Percentiles rank a stretch among this genome's conserved stretches.
Conservation (phyloP, 2,797 vertebrate species). For the Myotis daubentonii region DNA sequence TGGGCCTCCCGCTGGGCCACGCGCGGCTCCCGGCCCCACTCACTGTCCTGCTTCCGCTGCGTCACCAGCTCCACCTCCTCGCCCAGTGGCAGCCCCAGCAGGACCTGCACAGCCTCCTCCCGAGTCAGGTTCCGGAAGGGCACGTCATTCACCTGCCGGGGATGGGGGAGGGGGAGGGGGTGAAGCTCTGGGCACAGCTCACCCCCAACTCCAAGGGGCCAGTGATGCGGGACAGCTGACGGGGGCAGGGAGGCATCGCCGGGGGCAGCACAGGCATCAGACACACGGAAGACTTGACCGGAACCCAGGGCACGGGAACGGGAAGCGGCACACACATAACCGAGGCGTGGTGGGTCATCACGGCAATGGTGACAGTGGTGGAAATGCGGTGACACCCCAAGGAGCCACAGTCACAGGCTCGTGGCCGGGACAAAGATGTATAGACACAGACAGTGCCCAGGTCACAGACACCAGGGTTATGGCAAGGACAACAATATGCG, state of each 20-base stretch:
- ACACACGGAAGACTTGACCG: rapidly evolving
- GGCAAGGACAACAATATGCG: neutral
- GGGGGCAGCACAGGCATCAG: too few relatives aligned
- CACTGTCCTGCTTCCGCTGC: conserved; percentile 95
- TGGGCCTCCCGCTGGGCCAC: neutral
- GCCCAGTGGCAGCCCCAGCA: conserved; percentile 89
- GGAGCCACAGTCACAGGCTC: neutral
- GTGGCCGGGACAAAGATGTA: neutral
- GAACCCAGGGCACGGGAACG: neutral
- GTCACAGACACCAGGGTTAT: neutral
- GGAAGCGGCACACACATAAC: too few relatives aligned
- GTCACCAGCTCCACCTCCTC: conserved; percentile 88
- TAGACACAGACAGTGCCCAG: neutral
- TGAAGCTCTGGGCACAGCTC: neutral
- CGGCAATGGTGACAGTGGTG: neutral
- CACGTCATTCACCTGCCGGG: conserved; percentile 90
- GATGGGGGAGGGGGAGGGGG: too few relatives aligned
- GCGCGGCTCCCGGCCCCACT: conserved; percentile 80
- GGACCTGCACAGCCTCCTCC: conserved; percentile 94
- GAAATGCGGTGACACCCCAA: neutral
- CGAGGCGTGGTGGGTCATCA: too few relatives aligned
- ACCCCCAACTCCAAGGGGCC: neutral
- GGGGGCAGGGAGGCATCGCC: too few relatives aligned
- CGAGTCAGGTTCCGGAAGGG: conserved; percentile 93
- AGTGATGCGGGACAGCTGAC: rapidly evolving